Base-by-base conservation (phyloP, 2,113 vertebrate species). In the Ceyx melanurus region DNA sequence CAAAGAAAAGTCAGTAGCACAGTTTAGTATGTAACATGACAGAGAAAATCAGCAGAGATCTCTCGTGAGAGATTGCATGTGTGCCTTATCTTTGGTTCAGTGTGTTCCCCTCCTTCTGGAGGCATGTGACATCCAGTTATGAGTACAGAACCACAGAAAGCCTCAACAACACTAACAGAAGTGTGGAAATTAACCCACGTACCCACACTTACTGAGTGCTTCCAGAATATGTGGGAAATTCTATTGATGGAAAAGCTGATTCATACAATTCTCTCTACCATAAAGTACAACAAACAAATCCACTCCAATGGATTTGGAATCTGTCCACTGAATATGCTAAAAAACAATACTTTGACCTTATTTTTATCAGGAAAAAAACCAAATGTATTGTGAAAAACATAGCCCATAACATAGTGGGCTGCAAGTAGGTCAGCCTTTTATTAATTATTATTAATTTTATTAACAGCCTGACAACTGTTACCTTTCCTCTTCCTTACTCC, bases 141-240 rank as follows among this genome's bases (percentile, higher is more conserved):
- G 4, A 83, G 21, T 51, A 58, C 40, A 79, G 43, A 90, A 66
- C 70, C 77, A 72, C 28, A 92, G 54, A 92, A 92, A 91, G 85
- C 46, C 71, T 88, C 65, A 93, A 54, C 19, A 87, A 92, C 87
- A 96, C 87, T 80, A 93, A 58, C 71, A 82, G 81, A 56, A 82
- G 40, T 79, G 48, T 89, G 46, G 66, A 93, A 93, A 93, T 80
- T 51, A 58, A 20, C 19, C n/a, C 43, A 65, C n/a, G 33, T 73
- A 87, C 56, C 64, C 67, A 40, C 58, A 76, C 33, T 86, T 71
- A 43, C 22, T 66, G 79, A 89, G 64, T 77, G 60, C 26, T 79
- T 89, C 43, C 81, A 96, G 89, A 93, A 90, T 42, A 89, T 73
- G 46, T 56, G 70, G 73, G 73, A 82, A 92, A 88, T 86, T 56